Evolutionary conservation across 2,888 invertebrate species (phyloP), one percentile per base, ranked within the genome.

Genomic region (Sinodicranocentrus sp.): DNA sequence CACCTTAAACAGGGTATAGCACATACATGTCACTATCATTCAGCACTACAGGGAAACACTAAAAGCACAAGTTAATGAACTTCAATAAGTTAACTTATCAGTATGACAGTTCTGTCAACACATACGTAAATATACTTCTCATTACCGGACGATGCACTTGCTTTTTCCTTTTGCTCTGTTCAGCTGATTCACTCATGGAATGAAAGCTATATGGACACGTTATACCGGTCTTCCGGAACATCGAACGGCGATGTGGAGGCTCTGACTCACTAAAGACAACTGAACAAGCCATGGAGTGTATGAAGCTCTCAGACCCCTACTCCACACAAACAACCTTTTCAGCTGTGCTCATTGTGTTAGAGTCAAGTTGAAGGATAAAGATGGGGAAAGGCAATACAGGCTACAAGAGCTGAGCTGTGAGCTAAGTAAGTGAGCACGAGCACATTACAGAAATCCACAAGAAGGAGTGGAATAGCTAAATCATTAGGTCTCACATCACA

Each of bases 211-310:
- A 25, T 25, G 26, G 33, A 26, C 84, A 85, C 84, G 84, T 76
- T 85, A 80, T n/a, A 59, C 85, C 85, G 85, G 85, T 79, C 59
- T 70, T 65, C 80, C 52, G 63, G 84, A 85, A 70, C 54, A 72
- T 72, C 82, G 59, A 84, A 76, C 71, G 71, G 71, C 71, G 84
- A 79, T 84, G 86, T 86, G 86, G 86, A 84, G 82, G 82, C 84
- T 82, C 78, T 77, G 86, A 84, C 77, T 70, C 77, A 77, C 84
- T 67, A 63, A 73, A 75, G 67, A 75, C 73, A 84, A 86, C 86
- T 86, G 82, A 86, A 21, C 65, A n/a, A 3, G 65, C 68, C 67
- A 73, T 44, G 73, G 33, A 63, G 70, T 48, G n/a, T n/a, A n/a
- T 78, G 61, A 63, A 65, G 43, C 76, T 19, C 77, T 44, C 21